Conservation (phyloP, 2,797 vertebrate species). For the Parambassis ranga region DNA sequence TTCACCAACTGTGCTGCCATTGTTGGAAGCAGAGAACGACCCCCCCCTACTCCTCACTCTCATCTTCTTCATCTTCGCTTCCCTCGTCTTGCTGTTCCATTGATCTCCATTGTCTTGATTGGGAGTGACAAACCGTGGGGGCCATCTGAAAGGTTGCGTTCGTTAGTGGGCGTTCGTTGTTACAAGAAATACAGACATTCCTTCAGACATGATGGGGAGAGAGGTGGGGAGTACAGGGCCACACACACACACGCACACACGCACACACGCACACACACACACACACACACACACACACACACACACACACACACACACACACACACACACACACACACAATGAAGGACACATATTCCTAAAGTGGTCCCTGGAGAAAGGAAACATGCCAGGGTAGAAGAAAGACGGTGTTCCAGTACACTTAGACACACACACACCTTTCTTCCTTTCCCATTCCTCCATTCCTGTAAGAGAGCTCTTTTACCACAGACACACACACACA, state of each 20-base stretch:
- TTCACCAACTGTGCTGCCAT: constrained; percentile 39
- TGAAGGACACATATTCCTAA: constrained; percentile 29
- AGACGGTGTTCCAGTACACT: constrained; percentile 32
- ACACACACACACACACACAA: neutral
- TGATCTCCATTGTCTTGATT: constrained; percentile 71
- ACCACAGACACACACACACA: neutral
- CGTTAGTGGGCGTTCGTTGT: constrained; percentile 50
- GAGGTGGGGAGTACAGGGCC: neutral
- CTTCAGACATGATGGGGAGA: constrained; percentile 25
- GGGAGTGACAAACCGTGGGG: constrained; percentile 65
- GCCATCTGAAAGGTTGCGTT: constrained; percentile 66
- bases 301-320: neutral
- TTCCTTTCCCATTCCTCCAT: too few relatives aligned
- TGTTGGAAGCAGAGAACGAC: constrained; percentile 31
- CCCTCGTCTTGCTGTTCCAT: constrained; percentile 42
- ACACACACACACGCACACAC: constrained; percentile 1
- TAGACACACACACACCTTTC: constrained; percentile 16
- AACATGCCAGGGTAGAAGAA: constrained; percentile 15
- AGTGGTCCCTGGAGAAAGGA: constrained; percentile 51
- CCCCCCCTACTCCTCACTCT: neutral
- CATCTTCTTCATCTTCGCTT: constrained; percentile 21
- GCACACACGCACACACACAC: neutral
- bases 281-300: neutral
- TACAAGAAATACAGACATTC: constrained; percentile 43
- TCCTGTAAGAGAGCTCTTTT: neutral